Base-by-base conservation (phyloP, 2,797 vertebrate species). In the Melanotaenia nigrans region DNA sequence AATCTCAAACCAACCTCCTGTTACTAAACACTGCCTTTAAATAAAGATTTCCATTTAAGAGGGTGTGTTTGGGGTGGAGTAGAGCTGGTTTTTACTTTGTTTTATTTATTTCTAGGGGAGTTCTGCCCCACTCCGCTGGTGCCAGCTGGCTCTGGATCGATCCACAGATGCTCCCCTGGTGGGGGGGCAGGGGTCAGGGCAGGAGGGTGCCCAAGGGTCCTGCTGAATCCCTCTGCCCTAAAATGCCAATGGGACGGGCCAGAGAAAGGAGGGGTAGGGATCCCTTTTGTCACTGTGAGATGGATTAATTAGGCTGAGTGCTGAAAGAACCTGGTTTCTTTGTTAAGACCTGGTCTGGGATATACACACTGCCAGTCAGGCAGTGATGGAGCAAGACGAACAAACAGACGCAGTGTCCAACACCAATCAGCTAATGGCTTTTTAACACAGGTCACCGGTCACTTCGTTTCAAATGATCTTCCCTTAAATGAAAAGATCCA, bases 131-230 rank as follows among this genome's bases (percentile, higher is more conserved):
- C 77, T 83, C 57, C 53, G 58, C 82, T 60, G 68, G 75, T 90
- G 89, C 91, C 94, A 95, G 94, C 93, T 95, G 94, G 92, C 86
- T 85, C 73, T 18, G 53, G 80, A 95, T 94, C 87, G 93, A 94
- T 94, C 84, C 93, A 94, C 94, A 94, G 92, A 93, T 93, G 93
- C 91, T 92, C 87, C 91, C 91, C 90, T 87, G 87, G 91, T 90
- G 84, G 93, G 94, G 91, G 92, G 89, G 84, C 87, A 91, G 84
- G 90, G 93, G 92, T 93, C 90, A 92, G 80, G 90, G 77, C 90
- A 85, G 86, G 83, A 89, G 85, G 92, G 86, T 90, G 87, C 90
- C 89, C 81, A 64, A 88, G 88, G 89, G 90, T 89, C 89, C 88
- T 84, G 85, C 87, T 89, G 90, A 85, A 90, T 81, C 89, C 68